Base-by-base conservation (phyloP, 2,797 vertebrate species). In the Tapera naevia region DNA sequence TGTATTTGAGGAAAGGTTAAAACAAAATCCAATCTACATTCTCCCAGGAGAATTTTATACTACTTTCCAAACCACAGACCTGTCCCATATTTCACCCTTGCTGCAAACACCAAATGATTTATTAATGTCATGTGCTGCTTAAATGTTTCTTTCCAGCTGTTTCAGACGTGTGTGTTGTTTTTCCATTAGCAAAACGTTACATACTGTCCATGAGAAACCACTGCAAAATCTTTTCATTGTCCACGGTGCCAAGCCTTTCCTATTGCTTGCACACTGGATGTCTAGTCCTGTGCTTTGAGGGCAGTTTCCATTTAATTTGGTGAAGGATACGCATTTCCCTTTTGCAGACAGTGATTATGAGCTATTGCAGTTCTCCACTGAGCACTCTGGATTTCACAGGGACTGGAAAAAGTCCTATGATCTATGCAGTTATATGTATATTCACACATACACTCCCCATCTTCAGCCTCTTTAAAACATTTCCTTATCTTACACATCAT, bases 41-140 rank as follows among this genome's bases (percentile, higher is more conserved):
- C 82, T 27, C 46, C 18, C 30, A 76, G 22, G 41, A 89, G 86
- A 88, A 33, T 50, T 74, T 85, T 60, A 35, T 75, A 43, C 75
- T 66, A 17, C 56, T 58, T 84, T 93, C 87, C 90, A 87, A 94
- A 86, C 37, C 57, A 57, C 57, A 81, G 58, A 37, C 74, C 86
- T 62, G 53, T 78, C 64, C 43, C 51, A 28, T 86, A 80, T 83
- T 96, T 96, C 88, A 94, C 66, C 84, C 82, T 51, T 51, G 35
- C 78, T 94, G 75, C 93, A 70, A 81, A 87, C 74, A 80, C 28
- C 41, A 57, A 86, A 50, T 86, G 75, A 96, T 94, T 93, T 87
- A 94, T 91, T 87, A 80, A 71, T 61, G 46, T 15, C 54, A 50
- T 18, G 21, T 69, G 81, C 88, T 93, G 16, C 58, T 86, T 57